phyloP scores from a whole-genome alignment of 2,113 vertebrate genomes.

The cattle (Bos taurus) region DNA sequence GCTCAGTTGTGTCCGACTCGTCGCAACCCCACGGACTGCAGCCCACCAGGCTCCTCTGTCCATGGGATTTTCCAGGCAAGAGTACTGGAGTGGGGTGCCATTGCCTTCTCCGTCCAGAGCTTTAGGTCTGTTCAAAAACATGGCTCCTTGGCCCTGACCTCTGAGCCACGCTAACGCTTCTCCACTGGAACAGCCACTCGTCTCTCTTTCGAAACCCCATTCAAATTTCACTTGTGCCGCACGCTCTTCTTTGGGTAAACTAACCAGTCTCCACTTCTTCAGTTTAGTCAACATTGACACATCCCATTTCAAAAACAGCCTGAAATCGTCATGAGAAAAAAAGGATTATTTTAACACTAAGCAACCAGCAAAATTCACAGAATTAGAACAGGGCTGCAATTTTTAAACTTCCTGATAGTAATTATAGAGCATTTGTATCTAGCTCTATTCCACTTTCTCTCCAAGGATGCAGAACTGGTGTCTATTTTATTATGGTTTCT shows the following conservation, averaged over 20 bases:
- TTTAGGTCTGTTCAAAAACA: background rate
- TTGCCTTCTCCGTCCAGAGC: background rate
- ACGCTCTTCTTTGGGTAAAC: background rate
- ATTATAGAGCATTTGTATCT: background rate
- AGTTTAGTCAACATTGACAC: background rate
- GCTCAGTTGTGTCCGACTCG: no score
- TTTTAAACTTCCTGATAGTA: background rate
- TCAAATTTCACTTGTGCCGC: background rate
- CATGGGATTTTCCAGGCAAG: no score
- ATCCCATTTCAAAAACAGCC: background rate
- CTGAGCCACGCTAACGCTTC: background rate
- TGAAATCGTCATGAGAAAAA: background rate
- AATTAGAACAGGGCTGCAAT: background rate
- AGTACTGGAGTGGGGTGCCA: no score
- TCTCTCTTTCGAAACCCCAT: background rate
- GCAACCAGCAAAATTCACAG: background rate
- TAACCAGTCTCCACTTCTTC: background rate
- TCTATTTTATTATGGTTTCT: constrained; percentile 43
- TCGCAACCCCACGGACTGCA: no score
- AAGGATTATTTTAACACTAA: background rate
- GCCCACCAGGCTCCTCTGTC: no score
- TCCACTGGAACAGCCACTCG: background rate
- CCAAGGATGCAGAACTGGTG: constrained; percentile 4
- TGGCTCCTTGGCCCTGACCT: background rate
- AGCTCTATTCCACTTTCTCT: background rate